Percentiles rank a stretch among this genome's conserved stretches.
phyloP scores from a whole-genome alignment of 2,797 vertebrate species.

The Yasuhikotakia modesta region DNA sequence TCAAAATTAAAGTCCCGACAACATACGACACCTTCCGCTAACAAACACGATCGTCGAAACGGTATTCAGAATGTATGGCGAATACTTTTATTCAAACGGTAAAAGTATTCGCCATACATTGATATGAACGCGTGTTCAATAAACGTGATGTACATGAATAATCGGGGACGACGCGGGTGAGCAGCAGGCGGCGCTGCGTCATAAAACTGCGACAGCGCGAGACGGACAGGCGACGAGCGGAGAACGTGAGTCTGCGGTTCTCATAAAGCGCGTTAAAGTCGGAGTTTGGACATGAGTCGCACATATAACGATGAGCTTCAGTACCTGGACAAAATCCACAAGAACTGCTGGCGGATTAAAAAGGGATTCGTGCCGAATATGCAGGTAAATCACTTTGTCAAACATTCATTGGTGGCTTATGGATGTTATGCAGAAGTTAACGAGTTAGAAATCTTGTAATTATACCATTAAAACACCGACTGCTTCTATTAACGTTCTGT shows the following conservation, averaged over 20 bases:
- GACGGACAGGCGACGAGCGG: constrained; percentile 2
- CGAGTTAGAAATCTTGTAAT: not conserved
- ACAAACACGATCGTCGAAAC: too few species aligned
- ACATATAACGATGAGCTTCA: constrained; percentile 94
- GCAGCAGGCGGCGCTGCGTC: constrained; percentile 12
- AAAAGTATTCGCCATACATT: too few species aligned
- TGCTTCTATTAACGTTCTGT: not conserved
- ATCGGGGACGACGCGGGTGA: not conserved
- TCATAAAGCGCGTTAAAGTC: not conserved
- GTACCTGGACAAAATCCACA: constrained; percentile 87
- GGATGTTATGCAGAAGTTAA: not conserved
- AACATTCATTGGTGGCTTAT: not conserved
- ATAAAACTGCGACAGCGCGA: not conserved
- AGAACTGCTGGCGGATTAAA: constrained; percentile 92
- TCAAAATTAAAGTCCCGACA: too few species aligned
- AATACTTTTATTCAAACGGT: too few species aligned
- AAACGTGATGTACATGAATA: not conserved
- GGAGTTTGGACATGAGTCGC: constrained; percentile 81
- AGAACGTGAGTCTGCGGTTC: not conserved
- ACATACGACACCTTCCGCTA: not conserved
- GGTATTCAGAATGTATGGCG: too few species aligned
- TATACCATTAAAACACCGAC: not conserved
- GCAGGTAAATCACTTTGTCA: constrained; percentile 78
- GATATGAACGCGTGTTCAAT: too few species aligned
- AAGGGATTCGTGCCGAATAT: constrained; percentile 98